Evolutionary conservation across 2,797 vertebrate genomes (phyloP).

Genomic region (Rhinophrynus dorsalis): DNA sequence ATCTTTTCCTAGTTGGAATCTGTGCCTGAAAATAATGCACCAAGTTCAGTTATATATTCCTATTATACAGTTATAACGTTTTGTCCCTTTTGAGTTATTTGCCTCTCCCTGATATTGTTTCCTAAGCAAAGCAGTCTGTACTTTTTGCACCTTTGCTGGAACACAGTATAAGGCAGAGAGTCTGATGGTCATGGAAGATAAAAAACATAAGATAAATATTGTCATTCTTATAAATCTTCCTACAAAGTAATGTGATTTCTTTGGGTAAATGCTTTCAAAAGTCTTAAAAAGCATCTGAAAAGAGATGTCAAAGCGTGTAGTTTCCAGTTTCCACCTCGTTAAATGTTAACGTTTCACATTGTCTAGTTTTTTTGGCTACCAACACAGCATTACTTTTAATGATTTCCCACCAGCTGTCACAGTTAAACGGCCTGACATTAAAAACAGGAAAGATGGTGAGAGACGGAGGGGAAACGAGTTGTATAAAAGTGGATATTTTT

Average conservation of each 20-base stretch:
- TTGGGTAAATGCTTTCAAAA: constrained; percentile 10
- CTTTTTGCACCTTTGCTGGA: too few relatives aligned
- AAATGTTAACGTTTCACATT: constrained; percentile 68
- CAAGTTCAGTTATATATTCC: too few relatives aligned
- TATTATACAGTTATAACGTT: too few relatives aligned
- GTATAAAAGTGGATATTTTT: constrained; percentile 52
- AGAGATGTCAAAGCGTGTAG: constrained; percentile 54
- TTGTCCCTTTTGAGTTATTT: too few relatives aligned
- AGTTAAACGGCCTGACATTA: constrained; percentile 63
- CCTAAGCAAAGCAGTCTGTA: too few relatives aligned
- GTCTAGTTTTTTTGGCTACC: constrained; percentile 65
- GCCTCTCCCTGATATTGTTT: too few relatives aligned
- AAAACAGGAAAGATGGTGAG: constrained; percentile 53
- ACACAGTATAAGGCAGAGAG: neutral
- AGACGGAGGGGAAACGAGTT: constrained; percentile 49
- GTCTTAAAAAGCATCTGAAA: constrained; percentile 12
- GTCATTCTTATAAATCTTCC: neutral
- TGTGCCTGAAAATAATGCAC: too few relatives aligned
- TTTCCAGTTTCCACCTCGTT: constrained; percentile 61
- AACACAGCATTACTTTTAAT: constrained; percentile 69
- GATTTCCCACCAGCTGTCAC: constrained; percentile 67
- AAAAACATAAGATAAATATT: constrained; percentile 2
- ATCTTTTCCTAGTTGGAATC: too few relatives aligned
- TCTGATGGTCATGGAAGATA: neutral
- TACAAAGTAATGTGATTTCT: constrained; percentile 21